phyloP scores from a whole-genome alignment of 2,888 invertebrate genomes.

The Lasiommata megera region DNA sequence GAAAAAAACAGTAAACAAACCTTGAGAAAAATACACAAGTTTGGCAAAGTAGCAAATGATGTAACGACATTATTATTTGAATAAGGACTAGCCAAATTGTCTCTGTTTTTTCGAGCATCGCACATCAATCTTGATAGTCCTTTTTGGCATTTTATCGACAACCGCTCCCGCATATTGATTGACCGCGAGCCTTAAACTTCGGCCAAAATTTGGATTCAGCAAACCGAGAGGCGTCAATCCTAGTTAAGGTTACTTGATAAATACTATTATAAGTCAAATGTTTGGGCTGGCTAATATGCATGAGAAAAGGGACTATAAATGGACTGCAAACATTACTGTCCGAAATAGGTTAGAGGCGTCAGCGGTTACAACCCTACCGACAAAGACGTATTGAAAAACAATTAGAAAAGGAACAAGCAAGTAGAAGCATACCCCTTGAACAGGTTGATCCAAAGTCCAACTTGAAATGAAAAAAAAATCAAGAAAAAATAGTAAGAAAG shows the following conservation, averaged over 20 bases:
- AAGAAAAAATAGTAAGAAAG: too few relatives aligned
- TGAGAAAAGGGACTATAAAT: too few relatives aligned
- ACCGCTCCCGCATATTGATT: background rate
- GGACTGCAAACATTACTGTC: too few relatives aligned
- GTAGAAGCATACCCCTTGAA: too few relatives aligned
- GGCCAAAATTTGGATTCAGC: background rate
- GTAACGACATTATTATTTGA: conserved; percentile 5
- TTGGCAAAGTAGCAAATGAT: conserved; percentile 4
- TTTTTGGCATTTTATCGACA: background rate
- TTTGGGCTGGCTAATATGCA: too few relatives aligned
- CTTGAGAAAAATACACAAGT: background rate
- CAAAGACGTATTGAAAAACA: too few relatives aligned
- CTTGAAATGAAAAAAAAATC: too few relatives aligned
- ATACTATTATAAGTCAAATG: too few relatives aligned
- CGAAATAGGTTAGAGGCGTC: too few relatives aligned
- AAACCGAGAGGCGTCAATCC: background rate
- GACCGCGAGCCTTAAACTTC: background rate
- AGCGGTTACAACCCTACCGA: too few relatives aligned
- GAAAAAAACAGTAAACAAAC: conserved; percentile 5
- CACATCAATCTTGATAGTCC: background rate
- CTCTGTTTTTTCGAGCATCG: background rate
- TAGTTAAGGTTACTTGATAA: background rate
- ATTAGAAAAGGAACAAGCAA: too few relatives aligned
- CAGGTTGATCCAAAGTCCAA: too few relatives aligned
- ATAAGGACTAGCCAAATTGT: background rate